Conservation (phyloP, 2,113 vertebrate genomes). For the Mionectes macconnelli region DNA sequence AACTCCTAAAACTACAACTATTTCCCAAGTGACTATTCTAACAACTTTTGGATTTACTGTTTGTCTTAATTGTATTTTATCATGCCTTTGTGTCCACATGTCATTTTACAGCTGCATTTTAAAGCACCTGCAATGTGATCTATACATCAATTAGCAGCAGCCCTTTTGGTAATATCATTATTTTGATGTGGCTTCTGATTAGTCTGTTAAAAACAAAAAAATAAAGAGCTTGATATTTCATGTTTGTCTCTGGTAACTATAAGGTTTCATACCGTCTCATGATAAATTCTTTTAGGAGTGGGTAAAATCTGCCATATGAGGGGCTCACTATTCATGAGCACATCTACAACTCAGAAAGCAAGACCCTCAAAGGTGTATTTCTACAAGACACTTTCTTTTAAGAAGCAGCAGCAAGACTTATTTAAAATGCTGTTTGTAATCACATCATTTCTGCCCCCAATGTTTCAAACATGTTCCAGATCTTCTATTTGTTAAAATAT, state of each 20-base stretch:
- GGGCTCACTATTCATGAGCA: neutral
- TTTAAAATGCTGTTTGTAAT: neutral
- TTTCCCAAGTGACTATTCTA: neutral
- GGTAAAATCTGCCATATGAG: neutral
- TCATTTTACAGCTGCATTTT: neutral
- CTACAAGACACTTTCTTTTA: too few relatives aligned
- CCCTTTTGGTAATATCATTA: neutral
- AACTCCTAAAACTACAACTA: neutral
- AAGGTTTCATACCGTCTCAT: neutral
- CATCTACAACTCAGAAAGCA: neutral
- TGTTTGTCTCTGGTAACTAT: neutral
- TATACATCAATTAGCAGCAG: neutral
- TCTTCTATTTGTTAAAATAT: neutral
- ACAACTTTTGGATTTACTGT: neutral
- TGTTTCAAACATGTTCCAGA: neutral
- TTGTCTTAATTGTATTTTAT: slow-evolving; percentile 1
- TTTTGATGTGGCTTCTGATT: neutral
- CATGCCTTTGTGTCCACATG: neutral
- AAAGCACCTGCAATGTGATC: neutral
- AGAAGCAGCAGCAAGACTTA: neutral
- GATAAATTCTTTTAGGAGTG: neutral
- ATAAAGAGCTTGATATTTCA: neutral
- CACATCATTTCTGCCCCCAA: neutral
- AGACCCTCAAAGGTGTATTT: neutral
- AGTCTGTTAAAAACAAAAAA: neutral